Evolutionary conservation across 2,797 vertebrate species (phyloP), one percentile per base, ranked within the genome.

Genomic region (Pseudopleuronectes americanus): DNA sequence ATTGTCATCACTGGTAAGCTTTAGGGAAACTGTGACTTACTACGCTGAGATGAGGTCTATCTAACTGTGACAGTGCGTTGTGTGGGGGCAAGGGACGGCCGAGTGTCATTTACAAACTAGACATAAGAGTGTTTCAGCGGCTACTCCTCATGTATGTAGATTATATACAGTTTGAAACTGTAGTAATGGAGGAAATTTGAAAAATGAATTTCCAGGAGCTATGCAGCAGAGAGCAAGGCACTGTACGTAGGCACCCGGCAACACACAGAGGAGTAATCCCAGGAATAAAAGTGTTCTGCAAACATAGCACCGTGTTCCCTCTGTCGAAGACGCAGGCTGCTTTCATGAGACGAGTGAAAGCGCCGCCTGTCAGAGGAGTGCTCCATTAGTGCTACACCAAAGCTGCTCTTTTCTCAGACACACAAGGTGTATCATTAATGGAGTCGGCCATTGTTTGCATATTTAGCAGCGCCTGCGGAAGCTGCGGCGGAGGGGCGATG

Each of bases 331-430:
- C 62, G 41, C 66, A 61, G 55, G 41, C 52, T 71, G 74, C 74
- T 84, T 84, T 86, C 67, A 85, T 62, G 61, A 87, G 74, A 79
- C 59, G 54, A 51, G 54, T 82, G 75, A 76, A 72, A 81, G 76
- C 80, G 74, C 52, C 43, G 63, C 62, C 74, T 82, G 73, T 84
- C 70, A 76, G 71, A 80, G 36, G 71, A 77, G 77, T 23, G 74
- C 61, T 87, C 87, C 80, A 87, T 90, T 88, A 88, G 72, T 55
- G 72, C 67, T 68, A 70, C 76, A 66, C 84, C 84, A 80, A 87
- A 87, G 36, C 71, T 33, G 61, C 43, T 75, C 77, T 81, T 74
- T 82, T 71, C 78, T 77, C 77, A 77, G 60, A 84, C 68, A 43
- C 24, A 58, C 79, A 61, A 77, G 67, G 57, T 79, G 48, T 77